Evolutionary conservation across 2,797 vertebrate species (phyloP), one percentile per base, ranked within the genome.

Genomic region (Myioborus melanocephalus): DNA sequence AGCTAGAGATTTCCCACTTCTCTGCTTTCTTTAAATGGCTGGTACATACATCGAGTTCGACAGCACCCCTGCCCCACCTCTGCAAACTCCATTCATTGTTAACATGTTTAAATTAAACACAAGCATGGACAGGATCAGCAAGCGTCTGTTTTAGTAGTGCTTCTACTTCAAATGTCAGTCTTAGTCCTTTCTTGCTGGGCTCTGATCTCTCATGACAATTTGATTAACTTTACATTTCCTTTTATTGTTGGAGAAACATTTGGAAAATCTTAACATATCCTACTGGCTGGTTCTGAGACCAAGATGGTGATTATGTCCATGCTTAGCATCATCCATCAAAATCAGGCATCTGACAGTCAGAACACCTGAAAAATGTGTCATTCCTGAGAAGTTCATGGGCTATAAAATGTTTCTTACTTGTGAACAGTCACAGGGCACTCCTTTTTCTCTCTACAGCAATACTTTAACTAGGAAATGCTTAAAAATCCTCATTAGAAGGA

Each of bases 151-250:
- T 96, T 96, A 96, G 89, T 95, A 90, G 93, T 93, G 81, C 88
- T 95, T 77, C 90, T 95, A 85, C 92, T 96, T 94, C 96, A 95
- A 82, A 94, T 94, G 94, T 96, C 96, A 96, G 92, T 93, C 92
- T 92, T 66, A 95, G 91, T 96, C 91, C 94, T 88, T 90, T 90
- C 91, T 94, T 77, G 85, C 91, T 63, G 80, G 75, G 85, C 90
- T 97, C 94, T 96, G 95, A 97, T 96, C 95, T 96, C 90, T 97
- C 96, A 95, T 96, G 96, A 97, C 96, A 97, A 96, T 95, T 96
- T 96, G 96, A 96, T 97, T 96, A 96, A 96, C 94, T 96, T 96
- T 96, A 97, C 94, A 96, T 96, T 97, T 97, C 96, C 95, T 97
- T 95, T 96, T 94, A 96, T 97, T 96, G 94, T 96, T 95, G 94